Conservation (phyloP, 92 coral and sea anemone species). For the Epizoanthus scotinus region DNA sequence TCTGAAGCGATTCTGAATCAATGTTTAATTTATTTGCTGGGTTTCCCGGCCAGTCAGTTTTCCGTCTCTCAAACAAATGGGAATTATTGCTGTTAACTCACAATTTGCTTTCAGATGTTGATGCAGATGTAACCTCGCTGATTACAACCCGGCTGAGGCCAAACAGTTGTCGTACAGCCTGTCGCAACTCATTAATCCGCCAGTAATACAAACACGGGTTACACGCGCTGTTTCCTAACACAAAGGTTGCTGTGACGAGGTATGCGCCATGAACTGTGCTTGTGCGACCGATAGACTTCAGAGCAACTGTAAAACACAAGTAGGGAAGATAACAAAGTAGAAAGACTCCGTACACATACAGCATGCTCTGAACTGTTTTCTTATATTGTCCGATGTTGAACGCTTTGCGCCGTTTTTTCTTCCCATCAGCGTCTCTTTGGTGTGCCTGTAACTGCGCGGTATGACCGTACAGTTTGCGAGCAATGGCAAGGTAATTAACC, state of each 20-base stretch:
- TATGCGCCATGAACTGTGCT: conserved; percentile 7
- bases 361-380: conserved; percentile 23
- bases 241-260: conserved; percentile 17
- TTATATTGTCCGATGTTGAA: conserved; percentile 21
- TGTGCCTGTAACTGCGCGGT: conserved; percentile 16
- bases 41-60: too few relatives aligned
- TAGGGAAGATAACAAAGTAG: conserved; percentile 23
- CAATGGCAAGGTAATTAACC: conserved; percentile 10
- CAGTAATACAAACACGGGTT: conserved; percentile 27
- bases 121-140: too few relatives aligned
- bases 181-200: conserved; percentile 13
- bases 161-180: conserved; percentile 20
- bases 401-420: neutral
- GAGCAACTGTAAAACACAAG: conserved; percentile 17
- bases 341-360: conserved; percentile 10
- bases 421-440: neutral
- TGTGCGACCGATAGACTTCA: conserved; percentile 23
- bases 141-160: conserved; percentile 2
- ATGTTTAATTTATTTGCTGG: too few relatives aligned
- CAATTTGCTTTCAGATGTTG: too few relatives aligned
- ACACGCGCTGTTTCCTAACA: conserved; percentile 16
- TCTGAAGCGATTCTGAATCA: too few relatives aligned
- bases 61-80: too few relatives aligned
- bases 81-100: too few relatives aligned
- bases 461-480: conserved; percentile 11